Evolutionary conservation across 1,140 invertebrate genomes (phyloP), one percentile per base, ranked within the genome.

Genomic region (Drosophila subpulchrella): DNA sequence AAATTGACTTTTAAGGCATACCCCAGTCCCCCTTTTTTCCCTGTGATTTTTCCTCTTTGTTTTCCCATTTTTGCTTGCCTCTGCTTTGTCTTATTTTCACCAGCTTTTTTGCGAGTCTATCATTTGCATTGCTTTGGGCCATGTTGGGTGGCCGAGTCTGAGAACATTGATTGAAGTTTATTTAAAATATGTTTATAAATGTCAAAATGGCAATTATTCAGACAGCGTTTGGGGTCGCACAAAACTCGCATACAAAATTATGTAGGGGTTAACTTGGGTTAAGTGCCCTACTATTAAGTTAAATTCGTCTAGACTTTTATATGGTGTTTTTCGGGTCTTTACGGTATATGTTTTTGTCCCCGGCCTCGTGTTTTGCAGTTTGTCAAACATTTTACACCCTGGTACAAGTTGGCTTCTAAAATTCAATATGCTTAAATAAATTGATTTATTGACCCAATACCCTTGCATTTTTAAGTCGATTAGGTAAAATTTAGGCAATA

Each of bases 1-100:
- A 88, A 88, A 88, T 88, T 88, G 84, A 88, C 84, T 88, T 88
- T 88, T 84, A 88, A 89, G 80, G 80, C 74, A 72, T 72, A 48
- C 47, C 62, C 62, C 46, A 24, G 15, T 13, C 36, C 24, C 17
- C 47, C 50, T 8, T 2, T 15, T 55, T 42, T n/a, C 30, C 59
- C 38, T 57, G 42, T 56, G 66, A 65, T 73, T 73, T 70, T 20
- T 50, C 57, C 47, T 67, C 72, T 72, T 60, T 53, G 39, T 59
- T 71, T 66, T 61, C n/a, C 41, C 48, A 48, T 57, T 66, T 70
- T 39, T 38, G 56, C 42, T 34, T 47, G 58, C 30, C 17, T 41
- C 44, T 38, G 51, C 47, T 57, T 61, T 59, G 68, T 62, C 72
- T 72, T 71, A 17, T 67, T 66, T 44, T 59, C 24, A 13, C 62